Evolutionary conservation across 2,888 invertebrate genomes (phyloP), one percentile per base, ranked within the genome.

Genomic region (Chymomyza amoena): DNA sequence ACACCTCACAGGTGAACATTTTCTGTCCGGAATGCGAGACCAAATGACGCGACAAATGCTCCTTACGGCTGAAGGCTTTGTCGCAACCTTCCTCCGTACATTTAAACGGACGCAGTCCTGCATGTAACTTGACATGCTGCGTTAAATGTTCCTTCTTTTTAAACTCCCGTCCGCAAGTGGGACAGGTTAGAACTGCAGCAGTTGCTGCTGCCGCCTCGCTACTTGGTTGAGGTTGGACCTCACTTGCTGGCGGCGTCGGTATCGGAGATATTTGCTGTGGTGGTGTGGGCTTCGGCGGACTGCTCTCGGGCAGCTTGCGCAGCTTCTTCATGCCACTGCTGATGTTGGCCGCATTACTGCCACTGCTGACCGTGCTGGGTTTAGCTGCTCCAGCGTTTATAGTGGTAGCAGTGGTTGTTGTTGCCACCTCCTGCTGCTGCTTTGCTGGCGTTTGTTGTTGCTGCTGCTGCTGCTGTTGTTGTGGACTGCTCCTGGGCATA

Each of bases 91-190:
- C 87, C 52, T 94, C 93, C 0, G 93, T 92, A 76, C 95, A 95
- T 25, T 93, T 93, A 81, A 94, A 95, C 0, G 95, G 95, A 59
- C 95, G 92, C 73, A 94, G 93, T 6, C 95, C 95, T 0, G 94
- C 93, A 80, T 95, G 95, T 1, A 95, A 89, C 84, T 95, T 95
- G 1, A 94, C 92, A 81, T 95, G 95, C 76, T 95, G 95, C 70
- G 94, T 94, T 0, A 95, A 91, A 84, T 95, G 95, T 83, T 95
- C 95, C 86, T 94, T 94, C 76, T 95, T 92, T 84, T 95, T 95
- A 81, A 95, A 95, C 0, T 93, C 93, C 76, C 94, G 94, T 6
- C 92, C 93, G 85, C 95, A 95, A 16, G 95, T 82, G 86, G 89
- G 89, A 81, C 79, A 76, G 69, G 69, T 75, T 0, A 81, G 66